Base-by-base conservation (phyloP, 2,888 invertebrate species). In the Brachylomia viminalis region DNA sequence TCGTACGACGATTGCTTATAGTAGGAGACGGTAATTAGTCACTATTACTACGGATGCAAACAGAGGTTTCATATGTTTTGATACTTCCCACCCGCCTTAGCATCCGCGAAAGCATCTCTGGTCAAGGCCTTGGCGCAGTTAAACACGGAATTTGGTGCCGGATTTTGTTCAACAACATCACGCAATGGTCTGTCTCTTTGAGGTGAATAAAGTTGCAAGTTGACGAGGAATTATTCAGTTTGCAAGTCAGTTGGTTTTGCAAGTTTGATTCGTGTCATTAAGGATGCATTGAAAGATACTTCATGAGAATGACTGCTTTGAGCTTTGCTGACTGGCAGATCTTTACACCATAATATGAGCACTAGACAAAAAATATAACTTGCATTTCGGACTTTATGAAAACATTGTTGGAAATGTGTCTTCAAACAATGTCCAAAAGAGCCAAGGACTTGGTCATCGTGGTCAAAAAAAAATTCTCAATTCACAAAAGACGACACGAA, bases 121-220 rank as follows among this genome's bases (percentile, higher is more conserved):
- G 23, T 0, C 8, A 45, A 47, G 8, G 30, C 15, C 30, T 66
- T 30, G 84, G 79, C 75, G 67, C 42, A 70, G 70, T 86, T 75
- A 67, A 67, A 74, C 38, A 61, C 27, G 59, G 30, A 77, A 64
- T 82, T 65, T 30, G 17, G 52, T 59, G 30, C 33, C n/a, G 49
- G 23, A 68, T 68, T 72, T 76, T 71, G 30, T 59, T 69, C 13
- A 15, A 20, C 42, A 56, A 74, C 45, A 67, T 62, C 56, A 58
- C 5, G n/a, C 15, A 54, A 30, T 17, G 1, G 30, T n/a, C 17
- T 1, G 38, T 20, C 58, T 49, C 54, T 72, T 47, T 64, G 72
- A 72, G 62, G 17, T n/a, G 27, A 42, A 72, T 58, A 33, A 8
- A 33, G 30, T 38, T 56, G 79, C 61, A 47, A 62, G 30, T 49